phyloP scores from a whole-genome alignment of 2,888 invertebrate species.

The Athalia cordata region DNA sequence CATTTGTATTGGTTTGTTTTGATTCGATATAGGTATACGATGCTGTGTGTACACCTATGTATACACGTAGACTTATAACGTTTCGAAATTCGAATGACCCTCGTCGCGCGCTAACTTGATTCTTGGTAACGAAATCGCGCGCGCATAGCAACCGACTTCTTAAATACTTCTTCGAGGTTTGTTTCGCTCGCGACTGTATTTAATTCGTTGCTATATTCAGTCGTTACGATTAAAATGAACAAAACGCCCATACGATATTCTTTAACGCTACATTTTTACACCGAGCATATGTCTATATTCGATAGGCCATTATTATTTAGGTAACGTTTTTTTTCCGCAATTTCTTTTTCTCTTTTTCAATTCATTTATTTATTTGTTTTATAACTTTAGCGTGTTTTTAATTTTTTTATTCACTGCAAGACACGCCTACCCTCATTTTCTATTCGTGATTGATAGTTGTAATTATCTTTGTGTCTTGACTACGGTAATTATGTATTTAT shows the following conservation, averaged over 20 bases:
- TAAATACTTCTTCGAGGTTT: not conserved
- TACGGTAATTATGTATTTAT: too few relatives aligned
- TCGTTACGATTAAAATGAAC: not conserved
- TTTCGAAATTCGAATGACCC: slow-evolving; percentile 12
- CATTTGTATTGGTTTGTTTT: not conserved
- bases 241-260: too few relatives aligned
- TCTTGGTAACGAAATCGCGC: not conserved
- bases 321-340: not conserved
- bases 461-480: slow-evolving; percentile 16
- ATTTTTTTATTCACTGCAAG: not conserved
- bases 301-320: too few relatives aligned
- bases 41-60: too few relatives aligned
- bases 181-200: not conserved
- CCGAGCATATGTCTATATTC: too few relatives aligned
- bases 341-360: not conserved
- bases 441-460: slow-evolving; percentile 23
- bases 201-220: not conserved
- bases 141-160: slow-evolving; percentile 31
- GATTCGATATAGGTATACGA: too few relatives aligned
- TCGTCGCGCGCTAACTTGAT: not conserved
- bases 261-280: too few relatives aligned
- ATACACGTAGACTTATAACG: too few relatives aligned
- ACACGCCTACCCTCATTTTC: not conserved
- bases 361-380: not conserved
- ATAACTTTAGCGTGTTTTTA: not conserved